Percentiles rank a stretch among this genome's conserved stretches.
Conservation (phyloP, 2,797 vertebrate genomes). For the Peromyscus eremicus region DNA sequence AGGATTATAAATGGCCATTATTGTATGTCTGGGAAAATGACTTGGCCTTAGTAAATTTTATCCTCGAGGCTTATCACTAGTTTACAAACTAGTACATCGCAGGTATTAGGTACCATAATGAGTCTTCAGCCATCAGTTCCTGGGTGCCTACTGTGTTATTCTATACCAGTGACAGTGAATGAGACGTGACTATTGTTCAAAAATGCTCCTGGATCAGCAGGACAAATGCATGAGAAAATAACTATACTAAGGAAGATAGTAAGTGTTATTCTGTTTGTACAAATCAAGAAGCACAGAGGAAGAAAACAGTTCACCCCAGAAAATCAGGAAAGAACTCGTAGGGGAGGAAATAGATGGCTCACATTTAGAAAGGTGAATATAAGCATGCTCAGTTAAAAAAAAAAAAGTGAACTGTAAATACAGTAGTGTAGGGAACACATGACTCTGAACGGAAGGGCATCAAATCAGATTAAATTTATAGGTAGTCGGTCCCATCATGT, state of each 20-base stretch:
- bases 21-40: conserved; percentile 27
- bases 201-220: neutral
- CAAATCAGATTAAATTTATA: neutral
- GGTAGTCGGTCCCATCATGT: neutral
- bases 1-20: conserved; percentile 36
- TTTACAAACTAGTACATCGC: conserved; percentile 36
- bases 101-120: neutral
- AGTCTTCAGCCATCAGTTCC: conserved; percentile 16
- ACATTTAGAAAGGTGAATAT: conserved; percentile 14
- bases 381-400: neutral
- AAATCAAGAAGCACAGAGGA: conserved; percentile 34
- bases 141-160: neutral
- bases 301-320: conserved; percentile 29
- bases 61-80: neutral
- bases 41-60: conserved; percentile 29
- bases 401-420: neutral
- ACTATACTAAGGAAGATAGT: neutral
- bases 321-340: conserved; percentile 2
- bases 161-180: conserved; percentile 9
- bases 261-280: conserved; percentile 30
- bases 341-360: neutral
- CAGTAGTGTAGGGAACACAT: neutral
- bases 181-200: conserved; percentile 16
- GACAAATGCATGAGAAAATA: conserved; percentile 30
- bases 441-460: neutral